Evolutionary conservation across 2,888 invertebrate genomes (phyloP), one percentile per base, ranked within the genome.

Genomic region (Pogonocherus hispidulus): DNA sequence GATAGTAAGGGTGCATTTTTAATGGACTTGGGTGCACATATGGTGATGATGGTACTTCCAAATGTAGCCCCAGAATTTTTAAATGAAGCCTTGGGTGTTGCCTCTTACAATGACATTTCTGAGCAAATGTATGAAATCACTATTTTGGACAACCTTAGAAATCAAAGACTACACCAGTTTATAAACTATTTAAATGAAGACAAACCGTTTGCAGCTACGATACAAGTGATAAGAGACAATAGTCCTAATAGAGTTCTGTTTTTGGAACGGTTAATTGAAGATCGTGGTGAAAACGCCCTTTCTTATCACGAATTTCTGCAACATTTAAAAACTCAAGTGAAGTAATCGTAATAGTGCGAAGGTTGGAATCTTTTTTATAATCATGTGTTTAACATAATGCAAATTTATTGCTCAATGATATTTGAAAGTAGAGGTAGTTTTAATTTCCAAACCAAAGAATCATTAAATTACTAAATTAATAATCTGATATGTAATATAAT

Each of bases 241-340:
- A 95, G 97, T 77, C 93, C 94, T 64, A 90, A 91, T 66, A 90
- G 95, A 75, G 89, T 90, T 65, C 85, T 91, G 76, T 97, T 99
- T 87, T 91, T 94, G 71, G 95, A 97, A 82, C 91, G 92, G 79
- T 90, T 99, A 80, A 90, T 98, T 54, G 99, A 99, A 86, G 99
- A 99, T 87, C 90, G 98, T 81, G 92, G 94, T 72, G 99, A 99
- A 85, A 94, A 94, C 66, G 93, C 96, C 62, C 92, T 97, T 87
- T 97, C 97, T 76, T 99, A 99, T 88, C 95, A 96, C 86, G 99
- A 99, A 90, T 99, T 99, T 88, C 89, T 99, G 85, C 98, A 99
- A 87, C 97, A 98, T 88, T 89, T 97, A 79, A 94, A 95, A 86
- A 90, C 90, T 80, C 94, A 95, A 89, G 91, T 96, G 86, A 96